Percentiles rank a stretch among this genome's conserved stretches.
phyloP scores from a whole-genome alignment of 2,888 invertebrate genomes.

The Caenorhabditis macrosperma region DNA sequence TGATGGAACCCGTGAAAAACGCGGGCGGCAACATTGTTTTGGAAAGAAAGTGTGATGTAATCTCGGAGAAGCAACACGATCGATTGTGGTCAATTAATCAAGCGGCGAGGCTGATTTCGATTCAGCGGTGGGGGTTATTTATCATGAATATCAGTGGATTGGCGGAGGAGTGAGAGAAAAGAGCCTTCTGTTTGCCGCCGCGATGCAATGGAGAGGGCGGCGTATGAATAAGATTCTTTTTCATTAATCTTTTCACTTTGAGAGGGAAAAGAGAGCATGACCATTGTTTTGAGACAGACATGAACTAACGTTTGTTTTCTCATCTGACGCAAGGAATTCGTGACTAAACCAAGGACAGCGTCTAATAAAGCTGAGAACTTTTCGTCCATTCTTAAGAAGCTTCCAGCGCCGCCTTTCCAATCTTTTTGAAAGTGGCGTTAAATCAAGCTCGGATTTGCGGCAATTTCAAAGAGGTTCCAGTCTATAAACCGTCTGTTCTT shows the following conservation, averaged over 20 bases:
- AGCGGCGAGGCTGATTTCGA: slow-evolving; percentile 4
- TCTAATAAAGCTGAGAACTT: not conserved
- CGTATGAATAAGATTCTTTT: slow-evolving; percentile 23
- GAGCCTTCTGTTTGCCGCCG: not conserved
- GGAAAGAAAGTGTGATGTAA: slow-evolving; percentile 25
- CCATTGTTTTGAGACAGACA: not conserved
- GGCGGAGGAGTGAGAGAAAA: not conserved
- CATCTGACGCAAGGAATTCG: not conserved
- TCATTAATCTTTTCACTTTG: slow-evolving; percentile 18
- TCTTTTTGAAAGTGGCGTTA: not conserved
- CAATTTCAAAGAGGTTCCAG: too few relatives aligned
- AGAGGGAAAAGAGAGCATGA: not conserved
- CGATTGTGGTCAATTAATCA: slow-evolving; percentile 51
- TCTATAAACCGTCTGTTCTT: not conserved
- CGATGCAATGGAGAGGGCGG: not conserved
- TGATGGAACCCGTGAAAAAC: slow-evolving; percentile 35
- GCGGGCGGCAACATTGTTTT: slow-evolving; percentile 34
- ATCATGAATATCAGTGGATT: slow-evolving; percentile 38
- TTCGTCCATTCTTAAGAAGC: not conserved
- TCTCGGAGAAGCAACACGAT: slow-evolving; percentile 32
- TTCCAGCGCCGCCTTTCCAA: not conserved
- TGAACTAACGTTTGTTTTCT: not conserved
- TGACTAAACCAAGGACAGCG: not conserved
- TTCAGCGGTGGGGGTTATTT: slow-evolving; percentile 39
- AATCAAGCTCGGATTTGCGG: not conserved